Conservation (phyloP, 92 coral and sea anemone species). For the Porites cylindrica region DNA sequence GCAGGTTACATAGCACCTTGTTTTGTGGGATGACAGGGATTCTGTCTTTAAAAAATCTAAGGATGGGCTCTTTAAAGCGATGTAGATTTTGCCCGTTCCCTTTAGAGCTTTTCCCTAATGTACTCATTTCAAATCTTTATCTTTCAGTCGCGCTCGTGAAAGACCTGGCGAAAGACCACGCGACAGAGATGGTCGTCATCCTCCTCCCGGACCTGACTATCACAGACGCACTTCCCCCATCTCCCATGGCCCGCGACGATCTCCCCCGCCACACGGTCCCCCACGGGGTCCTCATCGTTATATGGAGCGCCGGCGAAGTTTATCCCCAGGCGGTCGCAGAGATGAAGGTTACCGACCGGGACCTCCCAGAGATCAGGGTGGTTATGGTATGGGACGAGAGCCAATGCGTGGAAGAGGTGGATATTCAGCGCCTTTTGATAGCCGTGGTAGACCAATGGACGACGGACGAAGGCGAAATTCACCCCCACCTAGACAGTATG, state of each 20-base stretch:
- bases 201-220: conserved; percentile 74
- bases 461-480: conserved; percentile 71
- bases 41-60: no score
- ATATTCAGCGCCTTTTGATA: conserved; percentile 73
- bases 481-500: conserved; percentile 74
- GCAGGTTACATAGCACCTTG: no score
- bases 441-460: conserved; percentile 79
- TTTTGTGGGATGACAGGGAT: no score
- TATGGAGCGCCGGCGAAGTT: conserved; percentile 59
- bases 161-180: conserved; percentile 83
- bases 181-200: conserved; percentile 64
- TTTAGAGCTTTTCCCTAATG: neutral
- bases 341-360: conserved; percentile 85
- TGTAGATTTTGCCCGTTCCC: neutral
- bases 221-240: conserved; percentile 79
- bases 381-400: conserved; percentile 72
- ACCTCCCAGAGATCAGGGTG: conserved; percentile 76
- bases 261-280: conserved; percentile 65
- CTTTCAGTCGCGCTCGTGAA: conserved; percentile 68
- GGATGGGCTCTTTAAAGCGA: neutral
- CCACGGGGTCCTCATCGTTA: conserved; percentile 67
- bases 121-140: neutral
- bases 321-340: conserved; percentile 73
- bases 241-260: conserved; percentile 72
- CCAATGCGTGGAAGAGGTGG: conserved; percentile 81